These are phyloP conservation scores for Leistus spinibarbis DNA, from an alignment of 2,888 invertebrate species.

Conservation along the genomic window DNA sequence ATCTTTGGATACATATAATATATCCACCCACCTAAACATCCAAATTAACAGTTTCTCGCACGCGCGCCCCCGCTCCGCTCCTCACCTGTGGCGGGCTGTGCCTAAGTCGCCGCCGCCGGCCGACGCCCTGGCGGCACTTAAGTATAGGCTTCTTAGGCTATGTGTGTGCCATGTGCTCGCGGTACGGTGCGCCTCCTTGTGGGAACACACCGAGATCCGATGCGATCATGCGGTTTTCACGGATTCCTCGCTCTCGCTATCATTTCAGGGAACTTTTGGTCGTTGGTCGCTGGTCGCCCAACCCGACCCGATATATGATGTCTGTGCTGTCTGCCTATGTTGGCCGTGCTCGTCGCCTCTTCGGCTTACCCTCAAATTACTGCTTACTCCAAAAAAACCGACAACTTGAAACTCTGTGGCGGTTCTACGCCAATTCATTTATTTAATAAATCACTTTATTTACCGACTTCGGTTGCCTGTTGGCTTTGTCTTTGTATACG, in stretches of 20 bases:
- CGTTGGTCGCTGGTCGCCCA: neutral
- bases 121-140: constrained; percentile 55
- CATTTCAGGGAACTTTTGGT: constrained; percentile 1
- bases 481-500: neutral
- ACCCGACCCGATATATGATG: neutral
- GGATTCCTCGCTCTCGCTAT: constrained; percentile 13
- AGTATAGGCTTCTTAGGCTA: constrained; percentile 53
- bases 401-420: neutral
- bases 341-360: too few relatives aligned
- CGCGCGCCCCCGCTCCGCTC: constrained; percentile 53
- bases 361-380: neutral
- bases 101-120: constrained; percentile 40
- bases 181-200: neutral
- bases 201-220: constrained; percentile 1
- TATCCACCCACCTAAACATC: constrained; percentile 55
- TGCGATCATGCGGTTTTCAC: constrained; percentile 48
- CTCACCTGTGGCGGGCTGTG: constrained; percentile 19
- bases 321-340: neutral
- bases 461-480: neutral
- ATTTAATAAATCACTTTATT: constrained; percentile 6
- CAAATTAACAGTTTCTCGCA: constrained; percentile 53
- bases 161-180: neutral
- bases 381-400: neutral
- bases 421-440: neutral
- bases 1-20: too few relatives aligned